Evolutionary conservation across 2,797 vertebrate genomes (phyloP).

Genomic region (Paramormyrops hopkinsi): DNA sequence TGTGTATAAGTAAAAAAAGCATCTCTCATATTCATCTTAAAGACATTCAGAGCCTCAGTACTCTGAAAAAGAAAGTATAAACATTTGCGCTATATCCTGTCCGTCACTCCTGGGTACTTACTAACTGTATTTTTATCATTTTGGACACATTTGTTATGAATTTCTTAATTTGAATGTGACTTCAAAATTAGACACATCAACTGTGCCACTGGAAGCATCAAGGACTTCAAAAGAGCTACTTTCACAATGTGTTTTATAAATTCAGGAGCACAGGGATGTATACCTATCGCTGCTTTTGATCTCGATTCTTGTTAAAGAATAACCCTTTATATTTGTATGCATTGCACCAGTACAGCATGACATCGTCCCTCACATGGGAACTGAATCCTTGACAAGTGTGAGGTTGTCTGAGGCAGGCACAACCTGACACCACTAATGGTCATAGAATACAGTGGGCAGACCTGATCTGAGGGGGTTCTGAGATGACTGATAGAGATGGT

Average conservation of each 20-base stretch:
- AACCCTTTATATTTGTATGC: neutral
- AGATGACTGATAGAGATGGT: slow-evolving; percentile 1
- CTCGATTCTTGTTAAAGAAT: neutral
- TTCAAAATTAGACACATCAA: neutral
- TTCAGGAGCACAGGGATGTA: neutral
- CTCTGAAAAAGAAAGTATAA: neutral
- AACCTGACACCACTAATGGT: neutral
- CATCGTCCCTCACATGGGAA: neutral
- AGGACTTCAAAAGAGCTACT: neutral
- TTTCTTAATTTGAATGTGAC: neutral
- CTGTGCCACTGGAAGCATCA: neutral
- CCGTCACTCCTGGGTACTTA: neutral
- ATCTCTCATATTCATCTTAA: neutral
- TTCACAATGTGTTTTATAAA: neutral
- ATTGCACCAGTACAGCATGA: neutral
- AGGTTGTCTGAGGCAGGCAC: slow-evolving; percentile 4
- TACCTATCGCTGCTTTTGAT: neutral
- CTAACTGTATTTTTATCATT: neutral
- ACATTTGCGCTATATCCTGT: neutral
- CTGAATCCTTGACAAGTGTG: neutral
- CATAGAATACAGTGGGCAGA: neutral
- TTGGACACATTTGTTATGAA: neutral
- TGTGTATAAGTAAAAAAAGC: neutral
- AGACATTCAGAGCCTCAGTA: neutral
- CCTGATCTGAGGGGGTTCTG: neutral